phyloP scores from a whole-genome alignment of 2,113 vertebrate genomes.

The Bucco capensis region DNA sequence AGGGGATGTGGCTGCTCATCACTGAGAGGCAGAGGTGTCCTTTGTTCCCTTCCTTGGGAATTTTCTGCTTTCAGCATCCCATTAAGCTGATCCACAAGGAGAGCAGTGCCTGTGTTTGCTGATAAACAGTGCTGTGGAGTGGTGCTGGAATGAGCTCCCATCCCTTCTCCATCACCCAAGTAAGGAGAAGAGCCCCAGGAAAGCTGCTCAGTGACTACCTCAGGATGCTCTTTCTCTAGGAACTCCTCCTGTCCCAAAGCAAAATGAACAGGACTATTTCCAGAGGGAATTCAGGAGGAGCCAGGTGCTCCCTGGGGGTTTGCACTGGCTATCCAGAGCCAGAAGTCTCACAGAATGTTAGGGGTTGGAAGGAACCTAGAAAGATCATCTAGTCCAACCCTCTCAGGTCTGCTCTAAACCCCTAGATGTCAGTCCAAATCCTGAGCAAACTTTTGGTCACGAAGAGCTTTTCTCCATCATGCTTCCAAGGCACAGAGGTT shows the following conservation, averaged over 20 bases:
- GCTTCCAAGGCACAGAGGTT: neutral
- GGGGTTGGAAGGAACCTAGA: no score
- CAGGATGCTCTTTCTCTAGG: neutral
- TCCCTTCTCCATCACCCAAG: neutral
- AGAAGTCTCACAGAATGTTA: no score
- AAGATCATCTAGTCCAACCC: no score
- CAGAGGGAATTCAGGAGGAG: neutral
- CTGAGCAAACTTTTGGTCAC: neutral
- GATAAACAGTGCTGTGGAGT: rapidly evolving
- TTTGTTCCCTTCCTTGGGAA: neutral
- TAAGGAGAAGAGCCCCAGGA: rapidly evolving
- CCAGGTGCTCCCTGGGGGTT: neutral
- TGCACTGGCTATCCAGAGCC: neutral
- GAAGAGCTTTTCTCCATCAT: neutral
- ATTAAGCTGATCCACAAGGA: rapidly evolving
- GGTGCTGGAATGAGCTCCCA: neutral
- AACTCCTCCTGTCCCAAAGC: neutral
- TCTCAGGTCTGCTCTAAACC: neutral
- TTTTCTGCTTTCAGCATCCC: neutral
- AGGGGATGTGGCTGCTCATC: neutral
- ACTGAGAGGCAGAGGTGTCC: no score
- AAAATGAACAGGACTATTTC: neutral
- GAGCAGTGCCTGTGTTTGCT: rapidly evolving
- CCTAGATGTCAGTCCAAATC: no score
- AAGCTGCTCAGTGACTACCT: rapidly evolving